Percentiles rank a stretch among this genome's conserved stretches.
Conservation (phyloP, 2,113 vertebrate genomes). For the Pseudopodoces humilis region DNA sequence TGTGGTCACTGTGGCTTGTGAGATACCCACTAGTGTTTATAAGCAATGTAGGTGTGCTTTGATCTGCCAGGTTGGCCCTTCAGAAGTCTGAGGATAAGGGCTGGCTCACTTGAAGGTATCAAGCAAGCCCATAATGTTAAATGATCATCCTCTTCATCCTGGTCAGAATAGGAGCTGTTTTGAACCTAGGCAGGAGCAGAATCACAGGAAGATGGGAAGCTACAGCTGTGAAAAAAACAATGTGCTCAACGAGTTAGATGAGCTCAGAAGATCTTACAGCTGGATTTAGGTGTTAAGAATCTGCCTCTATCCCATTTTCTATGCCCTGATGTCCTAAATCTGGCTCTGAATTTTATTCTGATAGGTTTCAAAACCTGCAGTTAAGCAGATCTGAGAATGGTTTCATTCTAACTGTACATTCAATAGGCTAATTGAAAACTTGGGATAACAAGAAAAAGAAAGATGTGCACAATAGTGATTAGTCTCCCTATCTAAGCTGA, state of each 20-base stretch:
- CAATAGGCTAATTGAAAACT: background rate
- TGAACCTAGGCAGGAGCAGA: background rate
- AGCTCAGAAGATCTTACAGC: background rate
- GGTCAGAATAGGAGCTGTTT: background rate
- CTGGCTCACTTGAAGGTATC: background rate
- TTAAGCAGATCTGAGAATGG: background rate
- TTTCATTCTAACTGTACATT: background rate
- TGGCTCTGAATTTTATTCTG: background rate
- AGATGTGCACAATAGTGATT: background rate
- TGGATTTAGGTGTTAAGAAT: background rate
- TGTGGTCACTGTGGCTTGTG: background rate
- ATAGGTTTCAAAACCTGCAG: background rate
- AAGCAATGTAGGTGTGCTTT: background rate
- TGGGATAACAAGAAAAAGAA: background rate
- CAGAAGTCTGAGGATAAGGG: background rate
- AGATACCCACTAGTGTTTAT: background rate
- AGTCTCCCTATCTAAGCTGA: background rate
- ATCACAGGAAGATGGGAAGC: background rate
- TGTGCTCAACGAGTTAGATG: background rate
- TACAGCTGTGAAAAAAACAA: background rate
- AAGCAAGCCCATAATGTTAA: background rate
- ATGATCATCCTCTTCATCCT: background rate
- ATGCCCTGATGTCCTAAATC: background rate
- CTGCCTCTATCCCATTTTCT: background rate
- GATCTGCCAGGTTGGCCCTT: background rate